Evolutionary conservation across 2,113 vertebrate species (phyloP), one percentile per base, ranked within the genome.

Genomic region (Lepus americanus): DNA sequence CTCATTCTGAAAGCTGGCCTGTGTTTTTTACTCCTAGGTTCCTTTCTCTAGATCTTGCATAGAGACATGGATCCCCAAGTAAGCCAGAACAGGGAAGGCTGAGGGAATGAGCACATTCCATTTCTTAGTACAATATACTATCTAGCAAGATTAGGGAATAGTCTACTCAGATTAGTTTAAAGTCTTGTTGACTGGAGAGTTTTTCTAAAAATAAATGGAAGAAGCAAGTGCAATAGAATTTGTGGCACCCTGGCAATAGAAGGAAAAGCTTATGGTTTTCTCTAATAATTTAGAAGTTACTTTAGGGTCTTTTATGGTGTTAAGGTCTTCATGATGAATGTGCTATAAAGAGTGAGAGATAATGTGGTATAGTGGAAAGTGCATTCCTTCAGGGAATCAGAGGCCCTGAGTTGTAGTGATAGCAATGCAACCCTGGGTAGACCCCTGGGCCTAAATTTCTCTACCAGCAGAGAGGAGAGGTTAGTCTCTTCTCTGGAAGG

Each of bases 221-320:
- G 53, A 90, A 59, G 27, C 55, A 78, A 94, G 85, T 78, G 14
- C 9, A 83, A 27, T 78, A 31, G 59, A 63, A 74, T 85, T 92
- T n/a, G 77, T 44, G n/a, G 69, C 64, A 93, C 12, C 31, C 29
- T 66, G 69, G 55, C 23, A 89, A 66, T 70, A 44, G 49, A 91
- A 87, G 59, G 49, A 92, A 89, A 31, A 90, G 27, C 61, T 39
- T n/a, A 59, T 51, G 29, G 3, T 27, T 78, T 92, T 92, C 19
- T 87, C 22, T 44, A 94, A 49, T 89, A 87, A 94, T 88, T 94
- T 83, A 88, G 49, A 91, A 85, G 63, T 4, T 33, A 67, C 66
- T 22, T 80, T 16, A 72, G 9, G 23, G 11, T 59, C 13, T 91
- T 90, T 61, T 84, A 70, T 17, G 84, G 19, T 72, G 80, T 92